phyloP scores from a whole-genome alignment of 2,797 vertebrate species.

The Clarias laeviceps region DNA sequence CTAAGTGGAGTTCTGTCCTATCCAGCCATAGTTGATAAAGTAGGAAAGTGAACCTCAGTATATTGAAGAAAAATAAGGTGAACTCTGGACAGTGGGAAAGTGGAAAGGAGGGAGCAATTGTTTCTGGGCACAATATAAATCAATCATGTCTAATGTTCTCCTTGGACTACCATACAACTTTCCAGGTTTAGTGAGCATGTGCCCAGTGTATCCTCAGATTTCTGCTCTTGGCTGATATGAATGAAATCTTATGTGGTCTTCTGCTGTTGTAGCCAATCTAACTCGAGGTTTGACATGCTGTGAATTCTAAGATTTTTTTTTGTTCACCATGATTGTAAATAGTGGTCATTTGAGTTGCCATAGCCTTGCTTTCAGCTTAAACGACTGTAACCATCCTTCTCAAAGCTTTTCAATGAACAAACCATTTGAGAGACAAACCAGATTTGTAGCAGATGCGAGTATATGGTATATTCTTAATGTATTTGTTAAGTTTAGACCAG shows the following conservation, averaged over 20 bases:
- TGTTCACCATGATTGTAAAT: not conserved
- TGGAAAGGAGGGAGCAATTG: too few species aligned
- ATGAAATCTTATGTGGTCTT: not conserved
- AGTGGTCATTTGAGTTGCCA: not conserved
- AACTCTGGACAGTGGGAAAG: too few species aligned
- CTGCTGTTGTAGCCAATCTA: not conserved
- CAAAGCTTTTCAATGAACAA: not conserved
- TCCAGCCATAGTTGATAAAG: too few species aligned
- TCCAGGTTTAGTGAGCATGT: not conserved
- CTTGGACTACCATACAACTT: not conserved
- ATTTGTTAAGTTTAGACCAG: too few species aligned
- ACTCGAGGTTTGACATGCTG: not conserved
- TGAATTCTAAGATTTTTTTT: not conserved
- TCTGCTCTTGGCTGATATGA: not conserved
- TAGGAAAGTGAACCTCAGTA: too few species aligned
- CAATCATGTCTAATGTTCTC: not conserved
- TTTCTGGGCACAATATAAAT: too few species aligned
- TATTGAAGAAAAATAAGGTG: too few species aligned
- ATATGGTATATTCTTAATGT: too few species aligned
- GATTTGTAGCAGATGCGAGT: too few species aligned
- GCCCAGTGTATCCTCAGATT: too few species aligned
- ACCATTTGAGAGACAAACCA: not conserved
- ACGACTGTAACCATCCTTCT: not conserved
- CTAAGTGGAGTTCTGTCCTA: too few species aligned
- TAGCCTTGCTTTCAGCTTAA: not conserved